Percentiles rank a stretch among this genome's conserved stretches.
phyloP scores from a whole-genome alignment of 2,888 invertebrate species.

The Chymomyza fuscimana region DNA sequence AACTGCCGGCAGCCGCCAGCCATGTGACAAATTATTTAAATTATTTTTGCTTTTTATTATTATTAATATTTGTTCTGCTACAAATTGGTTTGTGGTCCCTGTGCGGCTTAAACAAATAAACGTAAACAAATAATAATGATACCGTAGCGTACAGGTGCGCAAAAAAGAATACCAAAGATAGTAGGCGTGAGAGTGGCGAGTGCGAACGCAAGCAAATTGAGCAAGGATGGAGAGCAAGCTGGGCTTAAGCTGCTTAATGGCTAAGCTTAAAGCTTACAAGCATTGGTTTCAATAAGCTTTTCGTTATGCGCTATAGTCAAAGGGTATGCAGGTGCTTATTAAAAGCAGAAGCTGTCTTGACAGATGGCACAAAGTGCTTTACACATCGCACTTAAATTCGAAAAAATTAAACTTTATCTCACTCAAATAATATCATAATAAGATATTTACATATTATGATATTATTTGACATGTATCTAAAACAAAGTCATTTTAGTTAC shows the following conservation, averaged over 20 bases:
- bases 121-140: slow-evolving; percentile 43
- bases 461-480: too few relatives aligned
- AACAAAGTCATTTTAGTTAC: too few relatives aligned
- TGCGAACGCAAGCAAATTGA: not conserved
- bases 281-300: not conserved
- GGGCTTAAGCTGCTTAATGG: not conserved
- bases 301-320: not conserved
- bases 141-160: slow-evolving; percentile 11
- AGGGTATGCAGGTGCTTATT: not conserved
- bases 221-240: not conserved
- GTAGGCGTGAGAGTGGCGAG: not conserved
- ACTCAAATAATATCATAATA: too few relatives aligned
- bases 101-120: slow-evolving; percentile 37
- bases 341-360: too few relatives aligned
- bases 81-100: slow-evolving; percentile 51
- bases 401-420: too few relatives aligned
- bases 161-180: slow-evolving; percentile 9
- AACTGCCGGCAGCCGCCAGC: slow-evolving; percentile 16
- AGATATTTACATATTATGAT: too few relatives aligned
- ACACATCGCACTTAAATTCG: too few relatives aligned
- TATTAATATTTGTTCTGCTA: slow-evolving; percentile 23
- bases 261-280: not conserved
- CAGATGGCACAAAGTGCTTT: too few relatives aligned
- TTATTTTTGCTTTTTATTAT: slow-evolving; percentile 42
- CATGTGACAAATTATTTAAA: slow-evolving; percentile 69